Percentiles rank a stretch among this genome's conserved stretches.
Conservation (phyloP, 1,140 invertebrate species). For the Sweltsa coloradensis region DNA sequence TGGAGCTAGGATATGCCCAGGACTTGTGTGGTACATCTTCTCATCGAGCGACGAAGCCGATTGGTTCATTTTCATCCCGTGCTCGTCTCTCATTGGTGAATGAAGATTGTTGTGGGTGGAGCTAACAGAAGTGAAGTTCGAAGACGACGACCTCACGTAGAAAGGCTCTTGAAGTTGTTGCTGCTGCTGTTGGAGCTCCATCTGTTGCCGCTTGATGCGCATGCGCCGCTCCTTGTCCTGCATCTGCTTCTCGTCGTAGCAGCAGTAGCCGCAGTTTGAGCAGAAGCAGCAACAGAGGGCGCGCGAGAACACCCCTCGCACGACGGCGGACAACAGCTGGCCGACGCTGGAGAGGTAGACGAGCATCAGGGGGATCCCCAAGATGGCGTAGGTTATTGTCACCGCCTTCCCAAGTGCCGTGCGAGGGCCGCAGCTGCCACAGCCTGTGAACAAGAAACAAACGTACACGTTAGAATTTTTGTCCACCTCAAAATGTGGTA, state of each 20-base stretch:
- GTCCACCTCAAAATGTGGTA: constrained; percentile 25
- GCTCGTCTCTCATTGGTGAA: constrained; percentile 41
- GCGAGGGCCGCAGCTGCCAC: constrained; percentile 73
- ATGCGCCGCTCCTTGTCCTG: constrained; percentile 60
- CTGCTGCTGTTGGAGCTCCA: constrained; percentile 47
- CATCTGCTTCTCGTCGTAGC: constrained; percentile 51
- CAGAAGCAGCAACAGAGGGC: constrained; percentile 71
- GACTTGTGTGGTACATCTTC: constrained; percentile 7
- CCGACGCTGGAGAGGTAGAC: constrained; percentile 77
- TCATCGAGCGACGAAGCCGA: constrained; percentile 14
- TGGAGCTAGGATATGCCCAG: constrained; percentile 58
- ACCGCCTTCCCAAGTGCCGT: constrained; percentile 65
- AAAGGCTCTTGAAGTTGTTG: constrained; percentile 56
- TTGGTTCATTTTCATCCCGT: constrained; percentile 43
- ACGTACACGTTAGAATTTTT: too few relatives aligned
- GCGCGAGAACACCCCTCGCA: constrained; percentile 74
- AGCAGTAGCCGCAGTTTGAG: constrained; percentile 74
- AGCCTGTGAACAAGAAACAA: constrained; percentile 48
- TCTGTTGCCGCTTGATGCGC: constrained; percentile 60
- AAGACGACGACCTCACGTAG: constrained; percentile 41
- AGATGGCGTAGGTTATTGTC: constrained; percentile 77
- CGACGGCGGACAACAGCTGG: constrained; percentile 68
- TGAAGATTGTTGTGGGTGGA: constrained; percentile 37
- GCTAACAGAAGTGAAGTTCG: constrained; percentile 33
- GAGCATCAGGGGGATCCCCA: constrained; percentile 84